Evolutionary conservation across 2,888 invertebrate genomes (phyloP), one percentile per base, ranked within the genome.

Genomic region (Cistogaster globosa): DNA sequence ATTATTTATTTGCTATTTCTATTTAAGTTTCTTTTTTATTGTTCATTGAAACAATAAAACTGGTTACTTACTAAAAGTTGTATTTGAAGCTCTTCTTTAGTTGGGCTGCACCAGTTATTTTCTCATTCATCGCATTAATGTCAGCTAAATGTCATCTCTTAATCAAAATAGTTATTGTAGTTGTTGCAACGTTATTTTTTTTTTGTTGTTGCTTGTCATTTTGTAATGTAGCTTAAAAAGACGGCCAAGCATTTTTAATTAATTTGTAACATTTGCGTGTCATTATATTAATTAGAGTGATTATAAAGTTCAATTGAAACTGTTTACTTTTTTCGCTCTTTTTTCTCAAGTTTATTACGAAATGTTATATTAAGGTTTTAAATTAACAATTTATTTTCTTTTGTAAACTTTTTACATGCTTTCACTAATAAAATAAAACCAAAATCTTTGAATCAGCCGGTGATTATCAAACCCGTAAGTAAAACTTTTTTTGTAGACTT

Each of bases 131-230:
- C 74, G 58, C 55, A 78, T 85, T 85, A 81, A 85, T 85, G 85
- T 62, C 82, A 78, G 82, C 82, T 85, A 85, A 85, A 85, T 85
- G 85, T 85, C 85, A 85, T 85, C 82, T 85, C 78, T 82, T 69
- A 81, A 78, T 81, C 81, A 84, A 69, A 76, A 60, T 65, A 63
- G 36, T 32, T 69, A 16, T 45, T 20, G 60, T 53, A 53, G 38
- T 53, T 65, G 42, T 53, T 18, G 32, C 38, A 14, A 42, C 6
- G 53, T 51, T 32, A 5, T 5, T 38, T 74, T 72, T 67, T n/a
- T n/a, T n/a, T n/a, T n/a, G n/a, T n/a, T n/a, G n/a, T n/a, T n/a
- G n/a, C 14, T 16, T 42, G 53, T 68, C 26, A 16, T 58, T 53
- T 68, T 68, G 51, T 26, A 67, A 12, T 58, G 53, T n/a, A n/a